Percentiles rank a stretch among this genome's conserved stretches.
Conservation (phyloP, 2,888 invertebrate species). For the Gastracanthus pulcherrimus region DNA sequence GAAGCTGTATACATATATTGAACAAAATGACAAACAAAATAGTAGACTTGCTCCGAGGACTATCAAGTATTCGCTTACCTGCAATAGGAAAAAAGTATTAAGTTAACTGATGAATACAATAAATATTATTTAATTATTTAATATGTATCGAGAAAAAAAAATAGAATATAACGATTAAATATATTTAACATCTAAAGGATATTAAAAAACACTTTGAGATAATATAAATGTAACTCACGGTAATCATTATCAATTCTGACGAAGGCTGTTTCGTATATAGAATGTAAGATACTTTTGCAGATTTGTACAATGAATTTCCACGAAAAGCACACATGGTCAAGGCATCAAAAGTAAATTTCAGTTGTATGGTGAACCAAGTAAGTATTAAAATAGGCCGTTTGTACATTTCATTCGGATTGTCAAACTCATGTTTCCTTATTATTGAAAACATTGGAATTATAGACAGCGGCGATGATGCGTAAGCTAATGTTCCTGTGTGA, state of each 20-base stretch:
- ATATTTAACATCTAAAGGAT: no score
- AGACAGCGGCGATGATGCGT: constrained; percentile 4
- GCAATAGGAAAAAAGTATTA: no score
- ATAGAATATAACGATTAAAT: neutral
- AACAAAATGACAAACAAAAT: neutral
- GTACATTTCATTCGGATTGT: constrained; percentile 8
- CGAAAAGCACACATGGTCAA: constrained; percentile 28
- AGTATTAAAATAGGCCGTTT: constrained; percentile 22
- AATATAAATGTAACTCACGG: no score
- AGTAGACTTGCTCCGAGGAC: constrained; percentile 12
- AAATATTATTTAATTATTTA: no score
- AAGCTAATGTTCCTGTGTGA: constrained; percentile 39
- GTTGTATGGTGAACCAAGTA: constrained; percentile 19
- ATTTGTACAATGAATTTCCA: constrained; percentile 16
- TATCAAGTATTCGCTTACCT: constrained; percentile 34
- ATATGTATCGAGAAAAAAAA: no score
- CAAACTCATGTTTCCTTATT: neutral
- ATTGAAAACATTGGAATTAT: neutral
- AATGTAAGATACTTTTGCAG: constrained; percentile 30
- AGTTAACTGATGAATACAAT: neutral
- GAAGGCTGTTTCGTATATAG: constrained; percentile 24
- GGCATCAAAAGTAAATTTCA: constrained; percentile 39
- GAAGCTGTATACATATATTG: neutral
- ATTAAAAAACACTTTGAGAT: no score
- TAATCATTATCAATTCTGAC: constrained; percentile 13